Conservation (phyloP, 2,113 vertebrate genomes). For the Tyrannus savana region DNA sequence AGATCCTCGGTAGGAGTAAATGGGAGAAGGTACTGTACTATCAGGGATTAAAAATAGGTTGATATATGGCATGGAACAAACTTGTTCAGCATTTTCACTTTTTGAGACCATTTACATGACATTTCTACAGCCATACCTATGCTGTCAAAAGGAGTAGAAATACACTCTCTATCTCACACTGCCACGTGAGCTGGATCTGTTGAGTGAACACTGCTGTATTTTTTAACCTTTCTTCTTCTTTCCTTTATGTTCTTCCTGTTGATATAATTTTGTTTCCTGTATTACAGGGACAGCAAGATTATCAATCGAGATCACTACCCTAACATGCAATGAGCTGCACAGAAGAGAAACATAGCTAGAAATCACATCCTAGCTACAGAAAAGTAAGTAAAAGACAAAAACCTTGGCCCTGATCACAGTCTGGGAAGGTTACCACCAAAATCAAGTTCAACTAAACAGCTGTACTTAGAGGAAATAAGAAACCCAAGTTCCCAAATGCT, state of each 20-base stretch:
- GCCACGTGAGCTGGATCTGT: background rate
- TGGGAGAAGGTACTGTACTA: background rate
- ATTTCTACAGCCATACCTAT: background rate
- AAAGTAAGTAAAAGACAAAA: background rate
- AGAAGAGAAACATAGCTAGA: background rate
- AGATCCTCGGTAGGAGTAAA: background rate
- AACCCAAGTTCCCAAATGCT: background rate
- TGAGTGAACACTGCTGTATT: background rate
- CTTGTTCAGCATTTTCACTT: background rate
- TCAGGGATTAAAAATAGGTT: background rate
- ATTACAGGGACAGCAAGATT: background rate
- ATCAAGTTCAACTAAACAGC: background rate
- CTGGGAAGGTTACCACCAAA: background rate
- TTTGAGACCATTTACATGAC: background rate
- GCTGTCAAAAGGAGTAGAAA: background rate
- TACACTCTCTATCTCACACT: background rate
- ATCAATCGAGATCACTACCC: background rate
- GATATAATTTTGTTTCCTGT: background rate
- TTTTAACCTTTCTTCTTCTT: background rate
- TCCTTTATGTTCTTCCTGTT: background rate
- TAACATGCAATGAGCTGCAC: fast-evolving
- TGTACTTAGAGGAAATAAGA: background rate
- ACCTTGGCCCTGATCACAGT: background rate
- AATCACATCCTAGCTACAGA: background rate
- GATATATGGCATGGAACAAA: background rate